Evolutionary conservation across 1,140 invertebrate species (phyloP), one percentile per base, ranked within the genome.

Genomic region (Platyscapa corneri): DNA sequence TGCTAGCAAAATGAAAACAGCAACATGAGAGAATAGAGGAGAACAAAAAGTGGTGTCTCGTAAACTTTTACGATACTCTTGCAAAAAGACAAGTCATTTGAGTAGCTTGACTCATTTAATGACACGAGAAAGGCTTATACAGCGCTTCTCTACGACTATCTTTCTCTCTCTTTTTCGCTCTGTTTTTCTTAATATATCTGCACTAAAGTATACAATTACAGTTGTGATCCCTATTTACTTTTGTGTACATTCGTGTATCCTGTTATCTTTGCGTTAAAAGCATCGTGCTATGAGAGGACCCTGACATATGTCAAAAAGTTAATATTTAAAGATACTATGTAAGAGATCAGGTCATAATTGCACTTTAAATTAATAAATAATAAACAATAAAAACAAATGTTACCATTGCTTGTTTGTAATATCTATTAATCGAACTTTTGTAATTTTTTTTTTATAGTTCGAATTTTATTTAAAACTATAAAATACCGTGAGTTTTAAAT

Each of bases 21-120:
- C 3, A 34, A 30, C 7, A 34, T 16, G 30, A 67, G 10, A 34
- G 27, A 67, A 67, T 67, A 75, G 37, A 70, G 56, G 56, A 46
- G 77, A 12, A 46, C 5, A 56, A 84, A 39, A 78, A 56, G 18
- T 83, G 83, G 72, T 86, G 85, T 86, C 72, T 85, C 76, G 84
- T 88, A 86, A 88, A 88, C 60, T 87, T 89, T 89, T 88, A 89
- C 86, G 88, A 87, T 85, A 7, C 70, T 85, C 83, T 82, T 86
- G 80, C 85, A 74, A 83, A 65, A 84, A 86, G 86, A 88, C 87
- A 86, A 84, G 87, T 87, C 86, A 86, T 89, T 89, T 85, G 86
- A 87, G 79, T 79, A 84, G 85, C 83, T 86, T 88, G 84, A 86
- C 87, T 85, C 82, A 87, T 85, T 88, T 88, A 88, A 88, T 87